Percentiles rank a stretch among this genome's conserved stretches.
Evolutionary conservation across 92 coral and sea anemone species (phyloP).

Genomic region (Paragorgia papillata): DNA sequence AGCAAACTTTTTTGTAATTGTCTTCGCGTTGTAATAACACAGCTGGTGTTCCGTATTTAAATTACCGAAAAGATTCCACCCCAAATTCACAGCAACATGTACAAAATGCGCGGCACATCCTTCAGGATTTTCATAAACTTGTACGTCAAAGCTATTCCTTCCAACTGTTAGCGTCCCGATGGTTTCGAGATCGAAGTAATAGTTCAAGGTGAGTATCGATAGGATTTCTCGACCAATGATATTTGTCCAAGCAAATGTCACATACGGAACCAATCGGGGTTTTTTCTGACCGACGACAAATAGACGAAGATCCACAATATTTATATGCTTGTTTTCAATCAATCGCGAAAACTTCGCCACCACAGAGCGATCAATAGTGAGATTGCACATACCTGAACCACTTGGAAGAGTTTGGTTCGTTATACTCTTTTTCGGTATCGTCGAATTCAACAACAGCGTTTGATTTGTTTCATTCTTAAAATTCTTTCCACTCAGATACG

Average conservation of each 20-base stretch:
- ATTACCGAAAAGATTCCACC: not conserved
- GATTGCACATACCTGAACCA: not conserved
- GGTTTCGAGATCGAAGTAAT: not conserved
- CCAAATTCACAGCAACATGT: not conserved
- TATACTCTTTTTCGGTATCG: not conserved
- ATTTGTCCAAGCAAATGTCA: conserved; percentile 1
- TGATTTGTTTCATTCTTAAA: not conserved
- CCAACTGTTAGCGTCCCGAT: conserved; percentile 2
- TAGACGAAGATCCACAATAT: not conserved
- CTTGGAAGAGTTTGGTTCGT: not conserved
- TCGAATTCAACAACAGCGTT: not conserved
- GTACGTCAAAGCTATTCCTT: not conserved
- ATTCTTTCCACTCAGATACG: not conserved
- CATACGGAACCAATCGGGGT: not conserved
- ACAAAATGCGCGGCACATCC: not conserved
- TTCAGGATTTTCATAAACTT: not conserved
- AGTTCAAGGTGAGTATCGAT: not conserved
- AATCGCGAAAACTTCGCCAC: not conserved
- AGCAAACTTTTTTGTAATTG: not conserved
- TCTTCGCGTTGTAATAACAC: not conserved
- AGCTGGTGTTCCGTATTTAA: not conserved
- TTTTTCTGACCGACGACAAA: not conserved
- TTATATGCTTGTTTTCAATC: not conserved
- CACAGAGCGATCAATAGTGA: not conserved
- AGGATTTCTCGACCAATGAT: not conserved